Evolutionary conservation across 1,140 invertebrate species (phyloP).

Genomic region (Drosophila bifasciata): DNA sequence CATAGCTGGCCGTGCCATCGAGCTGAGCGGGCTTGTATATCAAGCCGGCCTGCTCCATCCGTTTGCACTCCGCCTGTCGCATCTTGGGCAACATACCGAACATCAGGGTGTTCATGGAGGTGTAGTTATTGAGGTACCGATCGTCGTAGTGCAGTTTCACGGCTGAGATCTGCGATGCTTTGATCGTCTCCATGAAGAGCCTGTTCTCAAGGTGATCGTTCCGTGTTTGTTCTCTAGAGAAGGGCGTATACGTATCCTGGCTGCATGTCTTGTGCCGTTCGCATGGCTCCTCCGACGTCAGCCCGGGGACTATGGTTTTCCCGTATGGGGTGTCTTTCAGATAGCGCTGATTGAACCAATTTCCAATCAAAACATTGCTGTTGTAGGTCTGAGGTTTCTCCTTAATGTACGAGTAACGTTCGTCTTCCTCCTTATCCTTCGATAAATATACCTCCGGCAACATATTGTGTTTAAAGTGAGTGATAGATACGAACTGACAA

Average conservation of each 20-base stretch:
- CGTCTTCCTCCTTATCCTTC: conserved; percentile 7
- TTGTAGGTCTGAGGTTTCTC: conserved; percentile 32
- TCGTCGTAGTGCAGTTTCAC: conserved; percentile 18
- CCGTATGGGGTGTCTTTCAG: neutral
- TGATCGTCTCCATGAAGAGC: conserved; percentile 4
- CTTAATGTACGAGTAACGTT: conserved; percentile 22
- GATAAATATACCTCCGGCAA: neutral
- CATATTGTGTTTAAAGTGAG: neutral
- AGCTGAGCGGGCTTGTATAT: neutral
- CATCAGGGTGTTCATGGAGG: conserved; percentile 49
- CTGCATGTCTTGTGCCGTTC: conserved; percentile 25
- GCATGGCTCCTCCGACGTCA: conserved; percentile 15
- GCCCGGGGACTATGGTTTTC: conserved; percentile 31
- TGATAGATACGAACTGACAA: neutral
- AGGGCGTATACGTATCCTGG: conserved; percentile 24
- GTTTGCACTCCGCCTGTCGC: neutral
- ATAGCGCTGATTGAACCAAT: conserved; percentile 25
- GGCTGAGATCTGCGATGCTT: conserved; percentile 1
- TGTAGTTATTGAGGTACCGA: conserved; percentile 33
- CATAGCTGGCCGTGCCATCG: conserved; percentile 26
- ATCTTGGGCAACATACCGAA: conserved; percentile 35
- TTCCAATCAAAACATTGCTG: conserved; percentile 28
- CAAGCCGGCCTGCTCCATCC: neutral
- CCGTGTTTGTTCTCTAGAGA: neutral
- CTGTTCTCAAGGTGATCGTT: neutral